Percentiles rank a stretch among this genome's conserved stretches.
phyloP scores from a whole-genome alignment of 2,797 vertebrate genomes.

The Lutjanus campechanus region DNA sequence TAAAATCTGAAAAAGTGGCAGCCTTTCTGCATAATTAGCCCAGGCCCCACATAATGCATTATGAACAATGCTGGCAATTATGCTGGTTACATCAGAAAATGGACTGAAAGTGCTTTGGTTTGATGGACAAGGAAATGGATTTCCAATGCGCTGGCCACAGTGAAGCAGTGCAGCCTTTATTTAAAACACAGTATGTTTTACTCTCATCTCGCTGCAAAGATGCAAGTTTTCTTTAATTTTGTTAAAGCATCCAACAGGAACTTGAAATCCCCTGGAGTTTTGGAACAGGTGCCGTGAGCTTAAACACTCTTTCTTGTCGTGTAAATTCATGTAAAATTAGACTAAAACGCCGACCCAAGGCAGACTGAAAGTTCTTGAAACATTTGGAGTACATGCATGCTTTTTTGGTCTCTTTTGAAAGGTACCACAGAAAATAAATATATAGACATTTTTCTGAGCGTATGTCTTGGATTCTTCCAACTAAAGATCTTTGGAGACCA shows the following conservation, averaged over 20 bases:
- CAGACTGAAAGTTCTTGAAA: too few species aligned
- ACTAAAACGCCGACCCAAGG: too few species aligned
- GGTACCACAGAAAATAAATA: too few species aligned
- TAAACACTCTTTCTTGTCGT: too few species aligned
- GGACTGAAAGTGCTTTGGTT: conserved; percentile 24
- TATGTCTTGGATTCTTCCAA: too few species aligned
- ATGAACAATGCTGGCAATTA: conserved; percentile 44
- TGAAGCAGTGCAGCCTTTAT: neutral
- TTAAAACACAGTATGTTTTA: neutral
- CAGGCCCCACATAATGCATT: conserved; percentile 34
- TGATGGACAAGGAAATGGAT: conserved; percentile 40
- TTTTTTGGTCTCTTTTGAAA: too few species aligned
- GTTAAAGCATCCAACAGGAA: neutral
- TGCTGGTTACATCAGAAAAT: conserved; percentile 23
- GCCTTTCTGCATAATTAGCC: conserved; percentile 38
- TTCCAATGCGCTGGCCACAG: neutral
- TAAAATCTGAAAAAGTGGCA: conserved; percentile 9
- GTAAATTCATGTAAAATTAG: too few species aligned
- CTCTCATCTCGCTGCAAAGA: neutral
- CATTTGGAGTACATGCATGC: too few species aligned
- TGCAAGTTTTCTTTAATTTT: neutral
- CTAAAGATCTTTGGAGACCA: too few species aligned
- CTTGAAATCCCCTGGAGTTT: neutral
- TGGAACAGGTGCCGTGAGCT: neutral
- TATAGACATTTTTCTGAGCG: too few species aligned